phyloP scores from a whole-genome alignment of 2,113 vertebrate genomes.

The Pongo abelii region DNA sequence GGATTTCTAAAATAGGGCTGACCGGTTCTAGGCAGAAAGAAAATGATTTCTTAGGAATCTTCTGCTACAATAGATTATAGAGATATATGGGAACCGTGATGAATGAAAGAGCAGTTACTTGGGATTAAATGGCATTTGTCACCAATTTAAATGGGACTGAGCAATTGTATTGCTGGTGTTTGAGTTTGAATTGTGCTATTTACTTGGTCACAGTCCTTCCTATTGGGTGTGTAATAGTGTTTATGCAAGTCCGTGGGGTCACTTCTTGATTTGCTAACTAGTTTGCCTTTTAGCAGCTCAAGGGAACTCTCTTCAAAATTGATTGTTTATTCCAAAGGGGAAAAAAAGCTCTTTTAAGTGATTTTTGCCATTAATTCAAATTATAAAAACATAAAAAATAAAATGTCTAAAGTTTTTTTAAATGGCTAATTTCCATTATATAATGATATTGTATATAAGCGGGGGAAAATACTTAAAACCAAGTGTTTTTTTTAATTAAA shows the following conservation, averaged over 20 bases:
- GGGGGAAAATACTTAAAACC: neutral
- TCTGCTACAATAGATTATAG: neutral
- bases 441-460: neutral
- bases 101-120: neutral
- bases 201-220: slow-evolving; percentile 50
- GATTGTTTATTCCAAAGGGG: slow-evolving; percentile 48
- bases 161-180: neutral
- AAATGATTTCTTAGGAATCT: slow-evolving; percentile 63
- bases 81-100: neutral
- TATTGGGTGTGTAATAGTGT: slow-evolving; percentile 37
- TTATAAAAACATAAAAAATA: slow-evolving; percentile 1
- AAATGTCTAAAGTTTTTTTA: neutral
- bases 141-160: neutral
- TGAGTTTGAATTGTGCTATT: neutral
- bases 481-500: slow-evolving; percentile 25
- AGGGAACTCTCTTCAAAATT: slow-evolving; percentile 61
- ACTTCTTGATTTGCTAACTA: slow-evolving; percentile 43
- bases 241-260: neutral
- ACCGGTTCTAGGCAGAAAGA: slow-evolving; percentile 20
- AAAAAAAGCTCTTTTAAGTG: slow-evolving; percentile 57
- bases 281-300: slow-evolving; percentile 15
- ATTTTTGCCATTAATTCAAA: slow-evolving; percentile 51
- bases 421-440: slow-evolving; percentile 32
- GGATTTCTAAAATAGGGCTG: slow-evolving; percentile 60
- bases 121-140: neutral